Evolutionary conservation across 1,140 invertebrate species (phyloP).

Genomic region (Rhopalosiphum padi): DNA sequence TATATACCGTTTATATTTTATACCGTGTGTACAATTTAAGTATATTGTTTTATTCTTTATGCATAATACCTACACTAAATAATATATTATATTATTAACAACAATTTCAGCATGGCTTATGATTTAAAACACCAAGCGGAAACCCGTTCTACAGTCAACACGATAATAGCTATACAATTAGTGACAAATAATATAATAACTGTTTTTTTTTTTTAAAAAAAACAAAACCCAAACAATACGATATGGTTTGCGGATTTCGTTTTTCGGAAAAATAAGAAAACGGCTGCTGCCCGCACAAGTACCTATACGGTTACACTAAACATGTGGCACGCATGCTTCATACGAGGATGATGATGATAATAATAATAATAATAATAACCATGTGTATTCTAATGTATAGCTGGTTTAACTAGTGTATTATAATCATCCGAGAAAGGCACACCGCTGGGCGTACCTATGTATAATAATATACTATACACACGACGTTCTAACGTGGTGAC

Average conservation of each 20-base stretch:
- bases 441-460: not conserved
- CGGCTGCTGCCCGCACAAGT: not conserved
- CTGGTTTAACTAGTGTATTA: not conserved
- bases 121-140: not conserved
- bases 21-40: not conserved
- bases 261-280: not conserved
- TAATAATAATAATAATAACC: not conserved
- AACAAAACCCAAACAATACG: not conserved
- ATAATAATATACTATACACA: not conserved
- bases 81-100: not conserved
- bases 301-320: not conserved
- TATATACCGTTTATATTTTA: not conserved
- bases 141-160: not conserved
- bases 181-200: not conserved
- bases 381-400: not conserved
- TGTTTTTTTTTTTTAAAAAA: not conserved
- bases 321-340: not conserved
- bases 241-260: not conserved
- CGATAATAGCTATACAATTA: not conserved
- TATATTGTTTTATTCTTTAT: not conserved
- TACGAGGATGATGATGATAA: not conserved
- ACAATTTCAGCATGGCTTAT: not conserved
- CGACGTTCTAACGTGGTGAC: not conserved
- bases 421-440: not conserved
- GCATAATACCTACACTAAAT: not conserved